phyloP scores from a whole-genome alignment of 2,888 invertebrate genomes.

The Caenorhabditis angaria region DNA sequence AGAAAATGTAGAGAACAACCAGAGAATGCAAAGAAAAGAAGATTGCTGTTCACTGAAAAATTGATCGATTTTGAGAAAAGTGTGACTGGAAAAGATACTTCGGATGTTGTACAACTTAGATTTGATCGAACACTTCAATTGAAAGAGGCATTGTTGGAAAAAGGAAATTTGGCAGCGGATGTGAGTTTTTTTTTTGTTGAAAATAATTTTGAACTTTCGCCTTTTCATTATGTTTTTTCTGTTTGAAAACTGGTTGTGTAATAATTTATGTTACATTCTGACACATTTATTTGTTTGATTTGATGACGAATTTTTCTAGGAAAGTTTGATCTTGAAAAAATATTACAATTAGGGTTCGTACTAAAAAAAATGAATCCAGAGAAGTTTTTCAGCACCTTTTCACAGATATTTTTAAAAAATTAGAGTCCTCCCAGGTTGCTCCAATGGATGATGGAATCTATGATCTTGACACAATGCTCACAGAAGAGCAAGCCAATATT shows the following conservation, averaged over 20 bases:
- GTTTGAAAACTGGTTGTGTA: neutral
- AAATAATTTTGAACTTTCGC: neutral
- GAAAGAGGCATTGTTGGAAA: constrained; percentile 66
- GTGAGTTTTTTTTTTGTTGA: neutral
- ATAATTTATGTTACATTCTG: no score
- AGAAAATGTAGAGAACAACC: constrained; percentile 46
- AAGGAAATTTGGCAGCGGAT: constrained; percentile 60
- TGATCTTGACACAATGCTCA: constrained; percentile 68
- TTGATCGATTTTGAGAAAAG: constrained; percentile 34
- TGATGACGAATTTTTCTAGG: no score
- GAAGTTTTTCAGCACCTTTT: no score
- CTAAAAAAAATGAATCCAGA: no score
- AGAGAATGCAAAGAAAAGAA: constrained; percentile 29
- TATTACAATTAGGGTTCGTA: no score
- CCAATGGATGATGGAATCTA: constrained; percentile 68
- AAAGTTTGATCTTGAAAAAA: no score
- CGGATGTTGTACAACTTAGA: constrained; percentile 57
- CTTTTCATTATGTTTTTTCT: neutral
- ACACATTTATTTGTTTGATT: no score
- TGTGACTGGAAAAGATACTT: constrained; percentile 35
- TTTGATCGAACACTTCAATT: constrained; percentile 68
- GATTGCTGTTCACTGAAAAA: constrained; percentile 41
- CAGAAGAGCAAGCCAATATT: constrained; percentile 66
- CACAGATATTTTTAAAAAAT: neutral
- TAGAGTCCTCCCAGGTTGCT: constrained; percentile 48